A percentile compares a stretch with the other conserved stretches of the same genome.
Evolutionary conservation across 2,888 invertebrate genomes (phyloP).

Genomic region (Strigamia transsilvanica): DNA sequence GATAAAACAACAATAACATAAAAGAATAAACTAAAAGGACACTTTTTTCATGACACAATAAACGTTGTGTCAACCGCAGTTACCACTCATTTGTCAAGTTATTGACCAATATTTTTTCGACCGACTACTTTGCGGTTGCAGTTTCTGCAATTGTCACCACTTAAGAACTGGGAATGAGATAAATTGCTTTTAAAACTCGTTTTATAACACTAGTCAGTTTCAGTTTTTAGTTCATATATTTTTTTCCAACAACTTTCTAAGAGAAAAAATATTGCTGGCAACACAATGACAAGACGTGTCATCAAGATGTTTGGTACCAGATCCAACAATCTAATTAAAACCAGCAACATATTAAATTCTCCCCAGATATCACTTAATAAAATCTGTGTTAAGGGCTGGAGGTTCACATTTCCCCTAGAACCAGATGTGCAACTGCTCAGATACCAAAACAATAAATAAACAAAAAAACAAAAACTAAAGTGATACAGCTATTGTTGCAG

Average conservation of each 20-base stretch:
- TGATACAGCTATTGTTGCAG: neutral
- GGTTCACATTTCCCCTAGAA: neutral
- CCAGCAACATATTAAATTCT: neutral
- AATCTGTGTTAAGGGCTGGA: neutral
- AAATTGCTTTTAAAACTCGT: too few relatives aligned
- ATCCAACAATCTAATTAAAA: neutral
- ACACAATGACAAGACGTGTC: neutral
- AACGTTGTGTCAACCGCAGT: neutral
- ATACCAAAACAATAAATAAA: neutral
- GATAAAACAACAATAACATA: neutral
- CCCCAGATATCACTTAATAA: neutral
- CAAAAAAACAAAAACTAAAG: neutral
- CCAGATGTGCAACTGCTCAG: slow-evolving; percentile 1
- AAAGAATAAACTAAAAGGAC: too few relatives aligned
- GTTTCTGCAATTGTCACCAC: too few relatives aligned
- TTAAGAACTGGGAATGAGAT: too few relatives aligned
- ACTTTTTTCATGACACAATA: too few relatives aligned
- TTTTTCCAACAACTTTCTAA: neutral
- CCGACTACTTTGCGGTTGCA: too few relatives aligned
- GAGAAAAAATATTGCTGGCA: neutral
- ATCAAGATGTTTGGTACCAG: neutral
- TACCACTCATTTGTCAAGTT: neutral
- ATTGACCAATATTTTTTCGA: neutral
- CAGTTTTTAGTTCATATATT: neutral
- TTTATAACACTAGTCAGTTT: too few relatives aligned